Conservation (phyloP, 2,113 vertebrate genomes). For the Struthio camelus region DNA sequence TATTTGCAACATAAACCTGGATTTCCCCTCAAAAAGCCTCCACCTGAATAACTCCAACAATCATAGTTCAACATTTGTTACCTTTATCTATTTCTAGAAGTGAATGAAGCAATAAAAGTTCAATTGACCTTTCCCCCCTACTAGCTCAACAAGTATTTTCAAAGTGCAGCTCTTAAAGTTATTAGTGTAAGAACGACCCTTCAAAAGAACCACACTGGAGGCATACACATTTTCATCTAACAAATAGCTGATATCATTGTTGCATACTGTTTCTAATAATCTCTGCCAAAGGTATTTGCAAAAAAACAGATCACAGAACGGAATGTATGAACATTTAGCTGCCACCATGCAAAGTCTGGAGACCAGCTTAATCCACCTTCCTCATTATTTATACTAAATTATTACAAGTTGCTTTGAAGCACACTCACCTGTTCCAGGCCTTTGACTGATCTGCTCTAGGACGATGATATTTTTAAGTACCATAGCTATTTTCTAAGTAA, state of each 20-base stretch:
- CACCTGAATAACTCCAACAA: not conserved
- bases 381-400: not conserved
- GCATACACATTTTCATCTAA: not conserved
- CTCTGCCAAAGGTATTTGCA: not conserved
- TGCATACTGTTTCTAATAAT: not conserved
- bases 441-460: not conserved
- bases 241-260: not conserved
- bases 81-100: not conserved
- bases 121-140: not conserved
- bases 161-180: not conserved
- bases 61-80: not conserved
- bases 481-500: not conserved
- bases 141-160: not conserved
- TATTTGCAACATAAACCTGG: accelerated
- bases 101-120: not conserved
- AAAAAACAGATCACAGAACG: not conserved
- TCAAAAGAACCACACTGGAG: not conserved
- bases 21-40: not conserved
- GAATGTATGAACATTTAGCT: not conserved
- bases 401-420: not conserved
- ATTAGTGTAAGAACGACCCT: not conserved
- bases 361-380: not conserved
- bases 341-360: not conserved
- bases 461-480: not conserved
- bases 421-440: not conserved